phyloP scores from a whole-genome alignment of 2,113 vertebrate genomes.

The Micronisus gabar region DNA sequence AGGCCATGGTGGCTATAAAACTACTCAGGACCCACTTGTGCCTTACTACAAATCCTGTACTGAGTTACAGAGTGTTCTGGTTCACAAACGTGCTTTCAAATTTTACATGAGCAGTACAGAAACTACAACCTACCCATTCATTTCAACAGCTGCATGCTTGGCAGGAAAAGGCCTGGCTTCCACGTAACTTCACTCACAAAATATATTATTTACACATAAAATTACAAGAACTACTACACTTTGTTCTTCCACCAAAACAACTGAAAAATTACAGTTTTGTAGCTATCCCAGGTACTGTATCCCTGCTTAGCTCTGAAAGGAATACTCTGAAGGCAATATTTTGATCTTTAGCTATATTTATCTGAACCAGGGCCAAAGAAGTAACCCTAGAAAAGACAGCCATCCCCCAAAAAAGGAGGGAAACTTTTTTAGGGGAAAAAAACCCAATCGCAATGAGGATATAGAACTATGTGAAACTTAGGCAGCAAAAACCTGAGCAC shows the following conservation, averaged over 20 bases:
- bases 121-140: background rate
- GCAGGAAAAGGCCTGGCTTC: background rate
- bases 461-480: background rate
- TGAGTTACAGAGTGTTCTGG: background rate
- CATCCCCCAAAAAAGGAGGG: background rate
- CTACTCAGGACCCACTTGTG: background rate
- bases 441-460: background rate
- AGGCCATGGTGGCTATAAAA: background rate
- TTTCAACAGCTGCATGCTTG: background rate
- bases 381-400: background rate
- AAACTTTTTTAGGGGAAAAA: background rate
- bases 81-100: background rate
- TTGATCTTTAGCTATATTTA: background rate
- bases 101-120: background rate
- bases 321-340: background rate
- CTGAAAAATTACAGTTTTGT: background rate
- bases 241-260: background rate
- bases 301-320: background rate
- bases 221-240: background rate
- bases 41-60: background rate
- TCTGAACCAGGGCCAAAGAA: background rate
- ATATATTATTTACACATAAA: background rate
- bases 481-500: background rate
- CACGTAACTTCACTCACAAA: background rate
- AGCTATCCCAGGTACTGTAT: background rate